phyloP scores from a whole-genome alignment of 2,113 vertebrate species.

The Eubucco bourcierii region DNA sequence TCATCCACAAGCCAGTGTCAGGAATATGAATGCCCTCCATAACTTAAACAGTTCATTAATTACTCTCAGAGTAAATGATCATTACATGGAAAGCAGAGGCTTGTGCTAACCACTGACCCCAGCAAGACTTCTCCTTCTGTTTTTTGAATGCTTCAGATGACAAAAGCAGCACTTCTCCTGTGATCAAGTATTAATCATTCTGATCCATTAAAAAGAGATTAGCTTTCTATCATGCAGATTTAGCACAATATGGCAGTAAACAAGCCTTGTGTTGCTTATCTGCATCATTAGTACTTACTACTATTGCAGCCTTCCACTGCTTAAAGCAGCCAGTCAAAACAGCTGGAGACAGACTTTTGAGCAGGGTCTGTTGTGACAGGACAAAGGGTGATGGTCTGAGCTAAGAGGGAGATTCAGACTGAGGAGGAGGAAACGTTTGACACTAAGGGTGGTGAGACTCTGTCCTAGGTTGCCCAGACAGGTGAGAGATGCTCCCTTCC shows the following conservation, averaged over 20 bases:
- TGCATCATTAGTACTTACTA: background rate
- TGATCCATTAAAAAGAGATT: background rate
- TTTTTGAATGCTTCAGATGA: background rate
- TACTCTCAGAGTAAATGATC: background rate
- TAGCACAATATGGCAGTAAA: background rate
- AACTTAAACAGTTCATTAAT: constrained; percentile 8
- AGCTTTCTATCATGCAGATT: background rate
- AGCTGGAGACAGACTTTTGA: no score
- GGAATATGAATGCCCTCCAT: background rate
- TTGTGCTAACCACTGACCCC: background rate
- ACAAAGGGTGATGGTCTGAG: no score
- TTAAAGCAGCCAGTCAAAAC: no score
- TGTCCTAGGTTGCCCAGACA: no score
- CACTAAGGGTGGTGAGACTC: no score
- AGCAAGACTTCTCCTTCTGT: background rate
- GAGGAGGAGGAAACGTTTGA: no score
- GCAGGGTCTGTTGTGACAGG: no score
- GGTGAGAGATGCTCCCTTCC: no score
- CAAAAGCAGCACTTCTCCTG: background rate
- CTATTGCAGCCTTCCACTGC: background rate
- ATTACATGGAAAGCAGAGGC: background rate
- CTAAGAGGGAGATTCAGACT: no score
- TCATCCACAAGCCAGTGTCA: background rate
- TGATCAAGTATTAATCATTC: background rate
- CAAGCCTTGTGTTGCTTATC: background rate